These are phyloP conservation scores for Hippasteria phrygiana DNA, from an alignment of 53 echinoderm and acorn worm genomes.

Conservation along the genomic window DNA sequence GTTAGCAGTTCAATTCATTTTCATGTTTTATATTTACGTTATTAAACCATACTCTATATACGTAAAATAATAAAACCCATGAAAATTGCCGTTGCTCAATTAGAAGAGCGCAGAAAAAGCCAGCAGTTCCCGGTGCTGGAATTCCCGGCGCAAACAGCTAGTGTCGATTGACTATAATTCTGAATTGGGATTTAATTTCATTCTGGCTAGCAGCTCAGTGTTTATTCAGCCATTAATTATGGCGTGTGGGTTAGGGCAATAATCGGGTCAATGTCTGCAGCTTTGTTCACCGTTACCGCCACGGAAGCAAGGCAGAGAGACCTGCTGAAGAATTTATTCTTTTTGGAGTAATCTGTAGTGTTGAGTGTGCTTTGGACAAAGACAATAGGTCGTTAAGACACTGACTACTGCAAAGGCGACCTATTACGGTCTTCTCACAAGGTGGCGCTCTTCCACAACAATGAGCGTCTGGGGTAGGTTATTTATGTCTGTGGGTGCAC, in stretches of 20 bases:
- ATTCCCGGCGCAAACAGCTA: background rate
- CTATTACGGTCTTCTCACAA: background rate
- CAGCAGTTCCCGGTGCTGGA: background rate
- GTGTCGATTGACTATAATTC: constrained; percentile 16
- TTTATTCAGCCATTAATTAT: constrained; percentile 63
- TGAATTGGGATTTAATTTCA: constrained; percentile 38
- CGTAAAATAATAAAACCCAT: no score
- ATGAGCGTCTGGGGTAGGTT: background rate
- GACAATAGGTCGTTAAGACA: background rate
- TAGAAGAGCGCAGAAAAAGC: background rate
- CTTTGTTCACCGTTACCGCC: constrained; percentile 3
- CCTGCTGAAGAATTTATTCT: background rate
- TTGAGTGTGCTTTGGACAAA: background rate
- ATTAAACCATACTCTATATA: no score
- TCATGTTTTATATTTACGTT: no score
- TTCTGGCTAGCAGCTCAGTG: constrained; percentile 45
- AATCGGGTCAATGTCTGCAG: constrained; percentile 32
- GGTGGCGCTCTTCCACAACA: constrained; percentile 43
- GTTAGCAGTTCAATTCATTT: no score
- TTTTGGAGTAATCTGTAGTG: background rate
- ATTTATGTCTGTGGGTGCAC: no score
- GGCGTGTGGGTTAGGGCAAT: background rate
- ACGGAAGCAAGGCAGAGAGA: background rate
- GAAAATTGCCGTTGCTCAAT: no score
- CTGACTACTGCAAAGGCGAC: background rate